Percentiles rank a stretch among this genome's conserved stretches.
phyloP scores from a whole-genome alignment of 2,113 vertebrate genomes.

The Vidua macroura region DNA sequence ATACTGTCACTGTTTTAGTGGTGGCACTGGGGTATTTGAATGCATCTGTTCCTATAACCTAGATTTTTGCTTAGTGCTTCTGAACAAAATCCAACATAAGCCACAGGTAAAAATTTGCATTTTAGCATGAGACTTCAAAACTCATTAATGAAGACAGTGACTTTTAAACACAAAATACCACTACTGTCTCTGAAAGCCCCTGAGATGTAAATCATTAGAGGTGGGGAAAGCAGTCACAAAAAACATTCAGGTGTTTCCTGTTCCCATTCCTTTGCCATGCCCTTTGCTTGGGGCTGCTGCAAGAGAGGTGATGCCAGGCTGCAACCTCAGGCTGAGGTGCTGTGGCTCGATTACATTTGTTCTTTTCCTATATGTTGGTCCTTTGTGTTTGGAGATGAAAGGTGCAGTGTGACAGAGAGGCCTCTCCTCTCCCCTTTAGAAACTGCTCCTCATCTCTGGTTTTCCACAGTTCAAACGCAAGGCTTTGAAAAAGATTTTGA shows the following conservation, averaged over 20 bases:
- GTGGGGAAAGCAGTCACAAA: neutral
- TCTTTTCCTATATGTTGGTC: neutral
- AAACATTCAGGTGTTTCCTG: neutral
- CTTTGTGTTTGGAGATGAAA: slow-evolving; percentile 30
- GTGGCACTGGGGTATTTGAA: neutral
- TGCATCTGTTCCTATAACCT: neutral
- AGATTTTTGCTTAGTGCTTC: neutral
- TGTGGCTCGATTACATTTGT: rapidly evolving
- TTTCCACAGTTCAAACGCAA: neutral
- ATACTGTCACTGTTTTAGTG: neutral
- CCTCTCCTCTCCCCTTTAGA: neutral
- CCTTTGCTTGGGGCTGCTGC: neutral
- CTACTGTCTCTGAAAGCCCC: neutral
- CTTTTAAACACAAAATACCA: neutral
- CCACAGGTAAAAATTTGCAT: neutral
- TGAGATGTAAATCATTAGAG: neutral
- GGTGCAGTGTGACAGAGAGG: neutral
- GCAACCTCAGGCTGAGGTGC: neutral
- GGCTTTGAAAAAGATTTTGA: slow-evolving; percentile 11
- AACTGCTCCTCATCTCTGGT: neutral
- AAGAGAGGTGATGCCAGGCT: neutral
- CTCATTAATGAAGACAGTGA: neutral
- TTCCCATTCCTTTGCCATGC: neutral
- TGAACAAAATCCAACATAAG: neutral
- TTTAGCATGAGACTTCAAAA: neutral